Conservation (phyloP, 2,113 vertebrate genomes). For the Drymodes brunneopygia region DNA sequence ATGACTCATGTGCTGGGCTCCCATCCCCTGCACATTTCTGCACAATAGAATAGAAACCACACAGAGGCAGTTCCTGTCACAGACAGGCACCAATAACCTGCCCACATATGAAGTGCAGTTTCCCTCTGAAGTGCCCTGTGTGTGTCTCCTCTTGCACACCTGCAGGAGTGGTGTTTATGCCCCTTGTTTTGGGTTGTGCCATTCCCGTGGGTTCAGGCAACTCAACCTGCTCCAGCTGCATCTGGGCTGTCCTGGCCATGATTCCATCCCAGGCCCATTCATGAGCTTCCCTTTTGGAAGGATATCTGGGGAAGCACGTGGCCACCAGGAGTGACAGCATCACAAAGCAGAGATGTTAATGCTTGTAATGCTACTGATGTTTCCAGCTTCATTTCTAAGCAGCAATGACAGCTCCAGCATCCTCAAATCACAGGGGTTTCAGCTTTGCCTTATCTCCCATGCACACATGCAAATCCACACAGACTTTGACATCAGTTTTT, state of each 20-base stretch:
- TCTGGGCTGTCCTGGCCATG: accelerated
- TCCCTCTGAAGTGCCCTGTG: accelerated
- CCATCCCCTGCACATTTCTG: background rate
- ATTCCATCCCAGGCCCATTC: background rate
- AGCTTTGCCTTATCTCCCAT: background rate
- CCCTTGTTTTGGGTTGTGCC: background rate
- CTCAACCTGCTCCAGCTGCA: background rate
- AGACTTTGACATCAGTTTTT: background rate
- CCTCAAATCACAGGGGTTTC: background rate
- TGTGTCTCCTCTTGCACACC: background rate
- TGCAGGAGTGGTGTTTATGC: background rate
- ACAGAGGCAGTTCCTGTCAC: accelerated
- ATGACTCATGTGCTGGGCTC: accelerated
- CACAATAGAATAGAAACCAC: background rate
- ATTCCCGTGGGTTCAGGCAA: background rate
- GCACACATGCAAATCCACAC: background rate
- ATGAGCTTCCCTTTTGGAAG: background rate
- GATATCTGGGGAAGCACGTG: background rate
- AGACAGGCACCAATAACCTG: background rate
- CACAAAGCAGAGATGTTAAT: background rate
- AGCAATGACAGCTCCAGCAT: background rate
- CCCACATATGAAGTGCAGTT: accelerated
- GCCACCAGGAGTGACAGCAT: background rate
- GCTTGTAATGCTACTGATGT: background rate
- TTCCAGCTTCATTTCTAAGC: background rate